Evolutionary conservation across 1,140 invertebrate genomes (phyloP).

Genomic region (Zaprionus ornatus): DNA sequence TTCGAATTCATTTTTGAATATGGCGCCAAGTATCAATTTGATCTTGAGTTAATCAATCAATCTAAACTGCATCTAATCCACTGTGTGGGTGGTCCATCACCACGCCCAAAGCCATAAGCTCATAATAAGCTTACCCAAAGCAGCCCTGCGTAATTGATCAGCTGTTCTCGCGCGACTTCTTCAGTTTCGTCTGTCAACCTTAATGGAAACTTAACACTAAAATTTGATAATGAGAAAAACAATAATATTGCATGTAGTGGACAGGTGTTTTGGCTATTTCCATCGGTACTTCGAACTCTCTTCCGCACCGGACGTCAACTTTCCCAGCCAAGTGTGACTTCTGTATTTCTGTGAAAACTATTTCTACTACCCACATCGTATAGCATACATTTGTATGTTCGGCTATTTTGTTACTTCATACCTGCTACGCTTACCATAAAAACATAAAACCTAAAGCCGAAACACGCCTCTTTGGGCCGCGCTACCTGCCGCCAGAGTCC

Average conservation of each 20-base stretch:
- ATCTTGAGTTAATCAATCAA: constrained; percentile 9
- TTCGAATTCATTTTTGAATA: background rate
- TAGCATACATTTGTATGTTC: background rate
- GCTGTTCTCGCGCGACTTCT: constrained; percentile 11
- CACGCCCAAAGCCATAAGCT: constrained; percentile 18
- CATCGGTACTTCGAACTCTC: background rate
- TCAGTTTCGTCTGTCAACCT: background rate
- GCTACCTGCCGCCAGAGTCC: background rate
- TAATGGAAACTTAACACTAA: background rate
- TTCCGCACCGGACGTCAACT: background rate
- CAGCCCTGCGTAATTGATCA: constrained; percentile 40
- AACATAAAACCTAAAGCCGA: background rate
- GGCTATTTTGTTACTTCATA: background rate
- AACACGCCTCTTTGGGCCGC: background rate
- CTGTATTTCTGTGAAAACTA: background rate
- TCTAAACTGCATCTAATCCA: constrained; percentile 18
- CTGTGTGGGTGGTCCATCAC: constrained; percentile 25
- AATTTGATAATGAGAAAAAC: background rate
- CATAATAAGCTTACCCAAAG: constrained; percentile 2
- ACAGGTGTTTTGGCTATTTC: background rate
- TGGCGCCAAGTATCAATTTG: constrained; percentile 25
- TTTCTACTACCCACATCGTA: background rate
- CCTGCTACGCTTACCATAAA: constrained; percentile 1
- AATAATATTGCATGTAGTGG: background rate
- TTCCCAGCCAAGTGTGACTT: background rate